Evolutionary conservation across 2,888 invertebrate species (phyloP), one percentile per base, ranked within the genome.

Genomic region (Eurytoma adleriae): DNA sequence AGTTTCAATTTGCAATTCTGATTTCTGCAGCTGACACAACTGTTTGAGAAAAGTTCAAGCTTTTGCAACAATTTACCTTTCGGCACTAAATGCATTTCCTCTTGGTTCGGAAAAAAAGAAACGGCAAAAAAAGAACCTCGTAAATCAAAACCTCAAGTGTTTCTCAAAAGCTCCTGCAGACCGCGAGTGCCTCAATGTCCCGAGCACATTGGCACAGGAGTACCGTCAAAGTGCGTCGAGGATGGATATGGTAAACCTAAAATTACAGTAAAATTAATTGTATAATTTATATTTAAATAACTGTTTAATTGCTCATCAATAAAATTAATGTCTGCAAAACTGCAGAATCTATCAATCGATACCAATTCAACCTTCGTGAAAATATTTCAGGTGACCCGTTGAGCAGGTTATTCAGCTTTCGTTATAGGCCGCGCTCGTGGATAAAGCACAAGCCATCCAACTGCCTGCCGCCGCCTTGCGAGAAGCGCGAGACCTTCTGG

Each of bases 221-320:
- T 14, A 3, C 62, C 74, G 3, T 83, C 84, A 2, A 85, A 74
- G 27, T 84, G 84, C 10, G 59, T 80, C 1, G 78, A 82, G 66
- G 20, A 66, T 0, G 75, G 71, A 24, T 80, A 80, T 4, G 80
- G 80, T 80, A 77, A 57, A 4, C 13, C 54, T 48, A 18, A 14
- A 64, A 14, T 27, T 20, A 4, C n/a, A 48, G 10, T 10, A 10
- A 40, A 40, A 10, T n/a, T 1, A 16, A 2, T 2, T 18, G 18
- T 16, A 40, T 40, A 10, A 0, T 57, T 18, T 16, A 0, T 13
- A n/a, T 16, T n/a, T 54, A 54, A 13, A 12, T 54, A 56, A n/a
- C n/a, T n/a, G n/a, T 40, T 7, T 40, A 40, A 7, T 40, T 1
- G 10, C 10, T 40, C 10, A 40, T 40, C 40, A 40, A 40, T 40